Conservation (phyloP, 2,797 vertebrate species). For the Heterohyrax brucei region DNA sequence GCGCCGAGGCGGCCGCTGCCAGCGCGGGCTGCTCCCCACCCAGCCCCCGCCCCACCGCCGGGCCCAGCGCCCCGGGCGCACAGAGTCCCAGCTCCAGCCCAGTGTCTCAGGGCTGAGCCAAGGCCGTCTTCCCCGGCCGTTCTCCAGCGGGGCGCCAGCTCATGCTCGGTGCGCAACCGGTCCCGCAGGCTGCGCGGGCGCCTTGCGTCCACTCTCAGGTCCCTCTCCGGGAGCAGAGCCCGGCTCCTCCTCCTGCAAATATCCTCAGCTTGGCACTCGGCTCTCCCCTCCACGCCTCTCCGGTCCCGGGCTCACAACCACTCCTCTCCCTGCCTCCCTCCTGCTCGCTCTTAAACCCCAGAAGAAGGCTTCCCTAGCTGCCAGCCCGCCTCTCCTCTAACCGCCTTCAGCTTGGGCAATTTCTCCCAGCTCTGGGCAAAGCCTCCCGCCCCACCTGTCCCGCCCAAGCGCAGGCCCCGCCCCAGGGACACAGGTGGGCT, state of each 20-base stretch:
- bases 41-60: background rate
- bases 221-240: background rate
- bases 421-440: accelerated
- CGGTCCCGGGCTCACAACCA: background rate
- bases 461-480: slow-evolving; percentile 52
- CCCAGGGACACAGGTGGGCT: slow-evolving; percentile 66
- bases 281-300: slow-evolving; percentile 63
- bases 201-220: background rate
- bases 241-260: slow-evolving; percentile 63
- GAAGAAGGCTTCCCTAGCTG: background rate
- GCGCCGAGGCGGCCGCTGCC: slow-evolving; percentile 49
- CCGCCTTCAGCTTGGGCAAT: background rate
- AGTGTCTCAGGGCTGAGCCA: slow-evolving; percentile 50
- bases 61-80: slow-evolving; percentile 66
- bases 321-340: background rate
- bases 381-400: background rate
- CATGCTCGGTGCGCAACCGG: slow-evolving; percentile 58
- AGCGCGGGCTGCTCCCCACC: slow-evolving; percentile 80
- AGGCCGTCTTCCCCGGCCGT: background rate
- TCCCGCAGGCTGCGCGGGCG: background rate
- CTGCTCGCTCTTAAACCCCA: background rate
- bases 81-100: slow-evolving; percentile 44
- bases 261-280: background rate
- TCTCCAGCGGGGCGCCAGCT: slow-evolving; percentile 34
- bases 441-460: slow-evolving; percentile 68